Base-by-base conservation (phyloP, 2,888 invertebrate genomes). In the Parascotia fuliginaria region DNA sequence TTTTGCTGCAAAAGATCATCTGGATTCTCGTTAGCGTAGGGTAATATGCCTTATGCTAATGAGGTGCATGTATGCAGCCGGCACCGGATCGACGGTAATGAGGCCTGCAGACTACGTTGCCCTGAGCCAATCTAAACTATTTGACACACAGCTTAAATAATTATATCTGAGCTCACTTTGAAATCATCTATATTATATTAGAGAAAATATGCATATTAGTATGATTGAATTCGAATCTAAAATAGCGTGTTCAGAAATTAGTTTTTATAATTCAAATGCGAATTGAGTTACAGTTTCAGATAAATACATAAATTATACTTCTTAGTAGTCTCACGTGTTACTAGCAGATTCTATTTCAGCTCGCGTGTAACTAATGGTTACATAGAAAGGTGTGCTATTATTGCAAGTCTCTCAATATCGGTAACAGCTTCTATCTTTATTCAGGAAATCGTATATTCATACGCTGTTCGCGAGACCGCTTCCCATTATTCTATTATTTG, bases 71-170 rank as follows among this genome's bases (percentile, higher is more conserved):
- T 46, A 68, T 38, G 38, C 32, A 19, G 41, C 31, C 1, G 28
- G 31, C 13, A 41, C 44, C 22, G 28, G 37, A 22, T 24, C 33
- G 28, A 31, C 60, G 46, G 71, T 85, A 83, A 82, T 81, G 79
- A 85, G 59, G 66, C 62, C 70, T 57, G 42, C 60, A 54, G 70
- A 73, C 70, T 19, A 34, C 34, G 13, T 11, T 33, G 14, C 16
- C 11, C 9, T 38, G 24, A 6, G 14, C 33, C 33, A 15, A 33
- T 15, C 16, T 14, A 7, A 7, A 29, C 7, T 0, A 29, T 12
- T 3, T 29, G 29, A 29, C 29, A 12, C 11, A 11, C 11, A 29
- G 11, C 29, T n/a, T n/a, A n/a, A n/a, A n/a, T n/a, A n/a, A n/a
- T n/a, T n/a, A n/a, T n/a, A n/a, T n/a, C n/a, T n/a, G n/a, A n/a